A percentile compares a stretch with the other conserved stretches of the same genome.
Evolutionary conservation across 2,113 vertebrate species (phyloP).

Genomic region (Phaetusa simplex): DNA sequence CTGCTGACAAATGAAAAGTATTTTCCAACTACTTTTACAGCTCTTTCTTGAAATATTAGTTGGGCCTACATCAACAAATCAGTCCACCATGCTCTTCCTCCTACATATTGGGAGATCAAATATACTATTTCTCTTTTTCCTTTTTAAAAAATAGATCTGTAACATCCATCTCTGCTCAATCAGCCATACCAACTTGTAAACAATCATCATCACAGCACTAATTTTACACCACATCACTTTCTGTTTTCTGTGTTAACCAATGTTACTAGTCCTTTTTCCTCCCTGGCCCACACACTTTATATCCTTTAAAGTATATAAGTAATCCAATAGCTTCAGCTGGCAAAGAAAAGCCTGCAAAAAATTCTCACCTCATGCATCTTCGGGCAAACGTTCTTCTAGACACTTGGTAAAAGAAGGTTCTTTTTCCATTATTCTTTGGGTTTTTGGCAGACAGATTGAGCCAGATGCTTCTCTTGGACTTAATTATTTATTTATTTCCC

Average conservation of each 20-base stretch:
- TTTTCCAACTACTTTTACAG: not conserved
- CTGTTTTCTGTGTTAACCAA: not conserved
- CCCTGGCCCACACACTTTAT: not conserved
- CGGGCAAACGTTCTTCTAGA: not conserved
- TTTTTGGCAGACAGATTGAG: slow-evolving; percentile 6
- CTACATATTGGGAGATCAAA: not conserved
- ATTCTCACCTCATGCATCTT: not conserved
- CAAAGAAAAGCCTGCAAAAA: not conserved
- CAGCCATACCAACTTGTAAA: not conserved
- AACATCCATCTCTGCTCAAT: not conserved
- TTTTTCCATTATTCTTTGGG: slow-evolving; percentile 17
- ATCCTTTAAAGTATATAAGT: not conserved
- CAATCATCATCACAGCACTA: not conserved
- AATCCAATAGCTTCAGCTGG: not conserved
- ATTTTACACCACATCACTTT: not conserved
- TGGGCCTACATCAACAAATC: not conserved
- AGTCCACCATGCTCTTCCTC: not conserved
- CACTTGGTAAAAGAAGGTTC: not conserved
- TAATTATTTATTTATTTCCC: slow-evolving; percentile 46
- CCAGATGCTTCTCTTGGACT: slow-evolving; percentile 31
- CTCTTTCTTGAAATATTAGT: not conserved
- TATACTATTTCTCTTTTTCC: not conserved
- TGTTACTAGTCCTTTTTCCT: not conserved
- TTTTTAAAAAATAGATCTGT: not conserved
- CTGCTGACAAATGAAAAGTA: not conserved